These are phyloP conservation scores for Leptinotarsa haldemani DNA, from an alignment of 2,888 invertebrate species.

Conservation along the genomic window DNA sequence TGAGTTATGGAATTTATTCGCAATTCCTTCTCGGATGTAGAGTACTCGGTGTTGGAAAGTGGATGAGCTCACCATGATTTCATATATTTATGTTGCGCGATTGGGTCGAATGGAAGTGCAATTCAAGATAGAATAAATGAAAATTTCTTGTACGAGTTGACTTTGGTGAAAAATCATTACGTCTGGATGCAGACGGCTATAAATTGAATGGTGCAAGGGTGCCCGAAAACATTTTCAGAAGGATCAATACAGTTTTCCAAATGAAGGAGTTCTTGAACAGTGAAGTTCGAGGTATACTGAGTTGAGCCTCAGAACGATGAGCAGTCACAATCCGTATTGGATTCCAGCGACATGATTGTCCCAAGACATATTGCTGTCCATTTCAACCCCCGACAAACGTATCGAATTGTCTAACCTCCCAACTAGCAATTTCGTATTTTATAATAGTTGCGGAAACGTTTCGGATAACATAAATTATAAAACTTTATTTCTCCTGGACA, in stretches of 20 bases:
- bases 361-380: too few species aligned
- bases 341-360: too few species aligned
- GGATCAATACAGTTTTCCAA: not conserved
- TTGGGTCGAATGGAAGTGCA: not conserved
- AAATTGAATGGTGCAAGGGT: not conserved
- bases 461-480: too few species aligned
- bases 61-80: not conserved
- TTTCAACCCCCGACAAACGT: too few species aligned
- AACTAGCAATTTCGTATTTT: too few species aligned
- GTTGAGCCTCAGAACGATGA: too few species aligned
- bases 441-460: too few species aligned
- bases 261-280: too few species aligned
- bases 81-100: not conserved
- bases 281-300: too few species aligned
- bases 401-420: too few species aligned
- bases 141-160: not conserved
- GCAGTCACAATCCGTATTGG: too few species aligned
- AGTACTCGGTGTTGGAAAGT: not conserved
- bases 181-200: not conserved
- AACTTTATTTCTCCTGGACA: too few species aligned
- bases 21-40: not conserved
- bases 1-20: constrained; percentile 7
- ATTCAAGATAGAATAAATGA: not conserved
- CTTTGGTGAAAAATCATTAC: not conserved
- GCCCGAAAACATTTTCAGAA: not conserved